Conservation (phyloP, 2,797 vertebrate genomes). For the Picus viridis region DNA sequence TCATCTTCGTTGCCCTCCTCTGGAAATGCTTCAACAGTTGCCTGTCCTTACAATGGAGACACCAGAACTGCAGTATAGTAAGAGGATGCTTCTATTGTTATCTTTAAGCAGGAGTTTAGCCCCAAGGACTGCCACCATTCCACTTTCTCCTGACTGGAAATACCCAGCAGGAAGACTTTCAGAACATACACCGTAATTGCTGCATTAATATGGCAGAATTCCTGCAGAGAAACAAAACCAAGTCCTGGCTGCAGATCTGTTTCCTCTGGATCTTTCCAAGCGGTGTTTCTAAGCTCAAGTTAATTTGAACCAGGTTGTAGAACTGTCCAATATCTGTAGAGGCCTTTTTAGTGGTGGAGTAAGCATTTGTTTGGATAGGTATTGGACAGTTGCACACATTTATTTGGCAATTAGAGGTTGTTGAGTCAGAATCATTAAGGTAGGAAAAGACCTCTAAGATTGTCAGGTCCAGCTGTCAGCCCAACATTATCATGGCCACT, state of each 20-base stretch:
- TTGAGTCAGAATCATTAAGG: background rate
- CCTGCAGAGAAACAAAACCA: background rate
- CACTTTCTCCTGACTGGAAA: background rate
- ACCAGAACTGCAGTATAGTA: background rate
- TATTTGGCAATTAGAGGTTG: constrained; percentile 24
- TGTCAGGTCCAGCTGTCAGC: no score
- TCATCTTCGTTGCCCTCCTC: no score
- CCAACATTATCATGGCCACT: no score
- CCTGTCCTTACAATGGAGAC: background rate
- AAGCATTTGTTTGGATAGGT: background rate
- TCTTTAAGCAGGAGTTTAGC: background rate
- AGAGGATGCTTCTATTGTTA: background rate
- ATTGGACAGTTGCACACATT: background rate
- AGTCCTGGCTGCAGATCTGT: background rate
- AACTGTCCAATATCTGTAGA: background rate
- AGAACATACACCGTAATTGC: background rate
- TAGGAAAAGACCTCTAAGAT: no score
- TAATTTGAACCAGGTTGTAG: background rate
- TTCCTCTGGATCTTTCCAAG: background rate
- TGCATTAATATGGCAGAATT: background rate
- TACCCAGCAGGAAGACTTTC: background rate
- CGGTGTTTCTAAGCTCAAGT: background rate
- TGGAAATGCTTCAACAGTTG: no score
- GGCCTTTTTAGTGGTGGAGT: background rate
- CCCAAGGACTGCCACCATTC: background rate